A percentile compares a stretch with the other conserved stretches of the same genome.
Conservation (phyloP, 2,888 invertebrate genomes). For the Lacanobia wlatinum region DNA sequence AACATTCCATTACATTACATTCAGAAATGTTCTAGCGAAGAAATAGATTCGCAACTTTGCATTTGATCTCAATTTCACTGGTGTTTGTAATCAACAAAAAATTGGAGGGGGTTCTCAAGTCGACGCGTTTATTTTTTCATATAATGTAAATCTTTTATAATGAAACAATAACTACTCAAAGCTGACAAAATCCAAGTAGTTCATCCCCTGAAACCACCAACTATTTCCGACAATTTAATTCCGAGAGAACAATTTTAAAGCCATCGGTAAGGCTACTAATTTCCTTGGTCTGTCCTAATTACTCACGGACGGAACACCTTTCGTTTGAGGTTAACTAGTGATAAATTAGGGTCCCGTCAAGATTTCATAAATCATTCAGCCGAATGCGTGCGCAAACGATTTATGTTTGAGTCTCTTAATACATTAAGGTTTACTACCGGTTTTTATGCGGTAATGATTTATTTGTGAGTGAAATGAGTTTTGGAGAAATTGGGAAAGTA, state of each 20-base stretch:
- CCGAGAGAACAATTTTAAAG: conserved; percentile 39
- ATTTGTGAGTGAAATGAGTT: neutral
- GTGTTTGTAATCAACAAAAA: no score
- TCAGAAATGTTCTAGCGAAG: no score
- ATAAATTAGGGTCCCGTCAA: conserved; percentile 71
- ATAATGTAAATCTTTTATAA: no score
- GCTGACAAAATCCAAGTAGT: neutral
- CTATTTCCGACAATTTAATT: conserved; percentile 21
- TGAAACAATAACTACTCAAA: no score
- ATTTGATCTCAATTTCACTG: no score
- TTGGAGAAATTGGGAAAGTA: neutral
- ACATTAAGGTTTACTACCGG: conserved; percentile 26
- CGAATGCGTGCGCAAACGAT: conserved; percentile 18
- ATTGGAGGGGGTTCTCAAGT: no score
- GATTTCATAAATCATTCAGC: conserved; percentile 74
- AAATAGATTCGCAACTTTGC: no score
- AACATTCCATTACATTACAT: no score
- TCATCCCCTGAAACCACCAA: neutral
- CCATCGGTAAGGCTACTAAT: conserved; percentile 56
- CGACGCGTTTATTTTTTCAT: no score
- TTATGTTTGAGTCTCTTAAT: conserved; percentile 35
- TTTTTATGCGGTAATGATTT: conserved; percentile 42
- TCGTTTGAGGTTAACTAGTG: conserved; percentile 70
- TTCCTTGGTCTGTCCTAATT: conserved; percentile 65
- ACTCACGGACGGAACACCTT: conserved; percentile 62